Conservation (phyloP, 2,888 invertebrate genomes). For the Maniola hyperantus region DNA sequence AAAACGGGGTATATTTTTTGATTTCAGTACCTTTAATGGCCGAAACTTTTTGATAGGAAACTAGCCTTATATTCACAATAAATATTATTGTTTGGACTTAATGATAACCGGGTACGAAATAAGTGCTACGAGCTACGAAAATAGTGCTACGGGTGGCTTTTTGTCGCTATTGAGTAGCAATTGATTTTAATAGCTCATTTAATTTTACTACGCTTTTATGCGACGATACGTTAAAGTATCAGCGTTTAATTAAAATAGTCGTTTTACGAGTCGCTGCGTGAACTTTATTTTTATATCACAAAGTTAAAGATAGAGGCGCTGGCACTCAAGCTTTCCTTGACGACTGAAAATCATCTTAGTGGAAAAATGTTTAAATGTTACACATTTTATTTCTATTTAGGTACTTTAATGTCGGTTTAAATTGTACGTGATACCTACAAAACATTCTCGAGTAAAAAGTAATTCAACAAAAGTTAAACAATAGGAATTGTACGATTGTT, state of each 20-base stretch:
- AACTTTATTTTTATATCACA: conserved; percentile 11
- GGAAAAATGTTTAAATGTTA: no score
- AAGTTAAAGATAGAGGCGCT: conserved; percentile 15
- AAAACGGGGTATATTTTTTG: no score
- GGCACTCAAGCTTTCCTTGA: not conserved
- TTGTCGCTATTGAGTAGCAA: not conserved
- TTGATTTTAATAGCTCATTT: conserved; percentile 10
- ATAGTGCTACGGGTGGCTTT: no score
- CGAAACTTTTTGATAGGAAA: no score
- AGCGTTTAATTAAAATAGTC: conserved; percentile 5
- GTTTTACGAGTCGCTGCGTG: conserved; percentile 8
- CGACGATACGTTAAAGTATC: conserved; percentile 2
- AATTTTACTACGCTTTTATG: conserved; percentile 8
- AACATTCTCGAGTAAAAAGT: no score
- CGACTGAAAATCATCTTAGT: not conserved
- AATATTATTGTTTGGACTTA: no score
- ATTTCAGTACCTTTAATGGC: no score
- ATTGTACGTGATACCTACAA: not conserved
- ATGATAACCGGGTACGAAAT: no score
- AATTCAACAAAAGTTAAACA: not conserved
- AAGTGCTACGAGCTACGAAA: no score
- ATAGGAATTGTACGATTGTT: not conserved
- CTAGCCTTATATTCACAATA: no score
- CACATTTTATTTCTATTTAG: no score
- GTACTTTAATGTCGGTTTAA: no score